phyloP scores from a whole-genome alignment of 2,797 vertebrate species.

The Lemur catta region DNA sequence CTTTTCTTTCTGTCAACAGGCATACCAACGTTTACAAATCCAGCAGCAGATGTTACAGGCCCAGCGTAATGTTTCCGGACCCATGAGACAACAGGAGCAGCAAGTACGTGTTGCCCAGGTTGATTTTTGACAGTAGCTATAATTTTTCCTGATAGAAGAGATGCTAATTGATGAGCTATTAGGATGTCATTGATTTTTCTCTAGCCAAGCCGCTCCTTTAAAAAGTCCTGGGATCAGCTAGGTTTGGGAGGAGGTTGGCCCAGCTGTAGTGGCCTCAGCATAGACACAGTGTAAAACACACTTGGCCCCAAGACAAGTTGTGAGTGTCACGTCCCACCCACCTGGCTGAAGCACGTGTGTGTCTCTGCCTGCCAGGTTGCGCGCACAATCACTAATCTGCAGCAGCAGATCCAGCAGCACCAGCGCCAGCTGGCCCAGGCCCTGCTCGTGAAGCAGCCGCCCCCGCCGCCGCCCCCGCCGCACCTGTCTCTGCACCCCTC shows the following conservation, averaged over 20 bases:
- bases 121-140: background rate
- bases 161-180: too few relatives aligned
- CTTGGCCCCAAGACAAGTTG: background rate
- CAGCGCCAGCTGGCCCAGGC: slow-evolving; percentile 99
- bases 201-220: background rate
- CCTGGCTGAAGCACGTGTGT: fast-evolving
- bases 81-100: slow-evolving; percentile 99
- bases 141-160: background rate
- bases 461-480: slow-evolving; percentile 85
- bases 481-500: slow-evolving; percentile 93
- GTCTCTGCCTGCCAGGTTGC: slow-evolving; percentile 89
- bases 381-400: slow-evolving; percentile 99
- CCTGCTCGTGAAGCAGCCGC: slow-evolving; percentile 97
- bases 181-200: fast-evolving
- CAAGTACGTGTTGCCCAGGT: slow-evolving; percentile 89
- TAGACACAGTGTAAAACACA: background rate
- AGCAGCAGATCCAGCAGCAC: slow-evolving; percentile 99
- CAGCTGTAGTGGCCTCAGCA: background rate
- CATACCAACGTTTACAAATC: slow-evolving; percentile 99
- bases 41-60: slow-evolving; percentile 99
- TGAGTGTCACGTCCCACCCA: background rate
- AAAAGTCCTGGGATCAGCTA: background rate
- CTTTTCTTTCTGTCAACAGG: slow-evolving; percentile 81
- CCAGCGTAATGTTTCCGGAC: slow-evolving; percentile 98
- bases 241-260: background rate